phyloP scores from a whole-genome alignment of 2,888 invertebrate species.

The Pseudococcus longispinus region DNA sequence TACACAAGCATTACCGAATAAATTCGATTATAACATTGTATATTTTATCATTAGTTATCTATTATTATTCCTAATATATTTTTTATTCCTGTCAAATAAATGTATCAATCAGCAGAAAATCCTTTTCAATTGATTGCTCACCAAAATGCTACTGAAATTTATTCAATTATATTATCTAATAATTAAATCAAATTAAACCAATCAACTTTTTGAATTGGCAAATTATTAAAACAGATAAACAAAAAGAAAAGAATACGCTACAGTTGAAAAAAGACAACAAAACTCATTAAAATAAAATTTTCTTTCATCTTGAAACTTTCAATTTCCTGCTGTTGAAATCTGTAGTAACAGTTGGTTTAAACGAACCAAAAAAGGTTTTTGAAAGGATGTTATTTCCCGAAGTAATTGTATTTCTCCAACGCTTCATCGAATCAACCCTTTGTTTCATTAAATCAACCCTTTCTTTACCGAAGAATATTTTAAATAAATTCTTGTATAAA shows the following conservation, averaged over 20 bases:
- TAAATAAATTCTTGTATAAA: constrained; percentile 34
- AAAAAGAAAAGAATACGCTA: neutral
- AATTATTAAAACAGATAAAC: constrained; percentile 13
- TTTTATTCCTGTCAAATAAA: neutral
- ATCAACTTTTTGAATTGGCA: constrained; percentile 3
- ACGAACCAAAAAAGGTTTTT: constrained; percentile 40
- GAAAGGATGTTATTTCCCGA: constrained; percentile 42
- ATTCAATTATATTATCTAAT: neutral
- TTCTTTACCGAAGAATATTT: constrained; percentile 11
- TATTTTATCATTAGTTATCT: neutral
- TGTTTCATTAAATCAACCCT: constrained; percentile 39
- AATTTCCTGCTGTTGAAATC: constrained; percentile 45
- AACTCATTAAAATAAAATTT: constrained; percentile 43
- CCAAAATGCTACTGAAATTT: neutral
- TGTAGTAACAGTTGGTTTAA: constrained; percentile 49
- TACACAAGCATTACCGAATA: neutral
- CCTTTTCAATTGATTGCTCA: neutral
- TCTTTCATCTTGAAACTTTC: constrained; percentile 44
- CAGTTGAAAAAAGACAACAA: neutral
- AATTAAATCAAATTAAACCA: constrained; percentile 8
- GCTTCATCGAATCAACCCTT: constrained; percentile 41
- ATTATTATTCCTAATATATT: neutral
- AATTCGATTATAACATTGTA: neutral
- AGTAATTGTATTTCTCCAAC: constrained; percentile 38
- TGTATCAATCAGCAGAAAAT: neutral